Percentiles rank a stretch among this genome's conserved stretches.
phyloP scores from a whole-genome alignment of 92 coral and sea anemone species.

The Palythoa grandis region DNA sequence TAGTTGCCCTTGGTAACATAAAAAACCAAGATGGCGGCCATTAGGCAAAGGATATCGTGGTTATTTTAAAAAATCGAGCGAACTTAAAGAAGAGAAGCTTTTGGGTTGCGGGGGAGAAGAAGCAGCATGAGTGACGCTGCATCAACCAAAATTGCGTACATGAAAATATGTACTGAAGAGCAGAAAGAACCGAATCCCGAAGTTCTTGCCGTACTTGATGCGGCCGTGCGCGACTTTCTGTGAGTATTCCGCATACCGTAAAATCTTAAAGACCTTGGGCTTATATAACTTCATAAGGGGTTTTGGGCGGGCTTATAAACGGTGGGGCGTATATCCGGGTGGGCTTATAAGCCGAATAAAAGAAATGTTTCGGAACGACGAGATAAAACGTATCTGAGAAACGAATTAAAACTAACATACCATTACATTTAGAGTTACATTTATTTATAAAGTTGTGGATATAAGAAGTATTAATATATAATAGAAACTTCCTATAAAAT shows the following conservation, averaged over 20 bases:
- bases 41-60: not conserved
- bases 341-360: no score
- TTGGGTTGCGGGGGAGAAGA: not conserved
- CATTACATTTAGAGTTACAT: no score
- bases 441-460: no score
- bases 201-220: constrained; percentile 80
- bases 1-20: constrained; percentile 56
- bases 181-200: constrained; percentile 73
- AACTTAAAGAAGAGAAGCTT: not conserved
- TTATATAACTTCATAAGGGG: no score
- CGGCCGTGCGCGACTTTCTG: constrained; percentile 85
- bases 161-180: constrained; percentile 77
- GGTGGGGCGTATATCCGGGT: no score
- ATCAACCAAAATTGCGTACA: constrained; percentile 83
- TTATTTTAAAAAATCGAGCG: not conserved
- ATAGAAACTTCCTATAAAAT: no score
- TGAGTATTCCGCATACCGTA: constrained; percentile 51
- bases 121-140: constrained; percentile 81
- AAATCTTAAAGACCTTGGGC: no score
- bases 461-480: no score
- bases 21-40: constrained; percentile 73
- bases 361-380: no score
- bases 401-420: no score
- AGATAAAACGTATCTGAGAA: no score
- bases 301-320: no score